These are phyloP conservation scores for Cyaniris semiargus DNA, from an alignment of 2,888 invertebrate species.

Conservation along the genomic window DNA sequence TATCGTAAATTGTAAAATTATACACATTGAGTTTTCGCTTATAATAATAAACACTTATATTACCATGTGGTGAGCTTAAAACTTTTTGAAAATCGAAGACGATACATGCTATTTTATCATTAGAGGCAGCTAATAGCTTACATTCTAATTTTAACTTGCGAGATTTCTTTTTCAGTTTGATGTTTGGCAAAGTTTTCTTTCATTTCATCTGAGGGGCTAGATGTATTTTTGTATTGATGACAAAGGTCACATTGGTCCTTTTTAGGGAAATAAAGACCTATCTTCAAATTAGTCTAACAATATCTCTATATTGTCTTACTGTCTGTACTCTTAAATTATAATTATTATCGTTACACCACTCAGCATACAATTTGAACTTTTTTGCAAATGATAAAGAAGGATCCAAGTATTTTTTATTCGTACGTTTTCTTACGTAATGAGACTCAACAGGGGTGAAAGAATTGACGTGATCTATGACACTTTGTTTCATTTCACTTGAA, in stretches of 20 bases:
- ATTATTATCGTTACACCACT: constrained; percentile 28
- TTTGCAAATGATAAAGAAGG: constrained; percentile 28
- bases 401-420: constrained; percentile 29
- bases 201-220: constrained; percentile 28
- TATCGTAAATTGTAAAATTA: constrained; percentile 3
- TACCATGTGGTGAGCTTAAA: constrained; percentile 33
- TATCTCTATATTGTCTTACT: constrained; percentile 33
- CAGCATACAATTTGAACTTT: constrained; percentile 33
- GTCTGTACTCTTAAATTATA: constrained; percentile 34
- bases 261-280: not conserved
- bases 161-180: too few relatives aligned
- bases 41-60: constrained; percentile 35
- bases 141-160: too few relatives aligned
- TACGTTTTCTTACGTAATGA: constrained; percentile 23
- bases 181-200: too few relatives aligned
- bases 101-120: too few relatives aligned
- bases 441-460: constrained; percentile 19
- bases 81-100: constrained; percentile 36
- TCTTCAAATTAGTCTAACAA: constrained; percentile 35
- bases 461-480: constrained; percentile 24
- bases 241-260: not conserved
- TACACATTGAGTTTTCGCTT: constrained; percentile 29
- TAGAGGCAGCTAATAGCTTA: too few relatives aligned
- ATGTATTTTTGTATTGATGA: constrained; percentile 30
- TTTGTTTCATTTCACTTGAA: constrained; percentile 26